Evolutionary conservation across 2,113 vertebrate species (phyloP).

Genomic region (Nothocercus nigrocapillus): DNA sequence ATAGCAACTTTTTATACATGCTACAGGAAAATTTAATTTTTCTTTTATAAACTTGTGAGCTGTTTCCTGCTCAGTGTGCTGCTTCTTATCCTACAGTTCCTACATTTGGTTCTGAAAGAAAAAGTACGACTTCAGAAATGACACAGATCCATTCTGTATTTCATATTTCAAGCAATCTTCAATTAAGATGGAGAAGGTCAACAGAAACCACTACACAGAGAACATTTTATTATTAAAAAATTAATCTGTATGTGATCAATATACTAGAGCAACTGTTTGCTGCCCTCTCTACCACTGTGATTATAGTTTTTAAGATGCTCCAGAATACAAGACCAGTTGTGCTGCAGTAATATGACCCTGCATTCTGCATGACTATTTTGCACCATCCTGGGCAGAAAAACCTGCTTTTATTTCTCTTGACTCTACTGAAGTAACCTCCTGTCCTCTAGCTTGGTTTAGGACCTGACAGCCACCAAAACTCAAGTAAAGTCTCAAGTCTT

Average conservation of each 20-base stretch:
- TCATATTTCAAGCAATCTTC: neutral
- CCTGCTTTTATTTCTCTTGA: neutral
- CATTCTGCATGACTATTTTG: neutral
- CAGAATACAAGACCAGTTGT: neutral
- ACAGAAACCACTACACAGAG: neutral
- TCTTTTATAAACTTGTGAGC: neutral
- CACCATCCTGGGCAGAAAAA: neutral
- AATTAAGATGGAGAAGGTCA: neutral
- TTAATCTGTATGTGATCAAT: neutral
- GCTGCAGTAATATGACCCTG: neutral
- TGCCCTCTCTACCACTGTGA: neutral
- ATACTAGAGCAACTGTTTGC: neutral
- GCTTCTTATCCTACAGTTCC: neutral
- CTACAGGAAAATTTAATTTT: neutral
- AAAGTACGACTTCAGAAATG: neutral
- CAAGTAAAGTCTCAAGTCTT: neutral
- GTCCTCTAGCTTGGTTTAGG: neutral
- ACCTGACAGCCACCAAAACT: neutral
- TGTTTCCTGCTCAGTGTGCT: neutral
- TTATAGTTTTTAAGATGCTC: neutral
- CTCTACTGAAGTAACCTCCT: neutral
- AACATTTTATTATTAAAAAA: neutral
- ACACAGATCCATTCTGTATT: neutral
- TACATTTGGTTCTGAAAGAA: neutral
- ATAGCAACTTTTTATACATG: neutral